These are phyloP conservation scores for Telmatochromis bifrenatus DNA, from an alignment of 2,113 vertebrate genomes.

Conservation along the genomic window DNA sequence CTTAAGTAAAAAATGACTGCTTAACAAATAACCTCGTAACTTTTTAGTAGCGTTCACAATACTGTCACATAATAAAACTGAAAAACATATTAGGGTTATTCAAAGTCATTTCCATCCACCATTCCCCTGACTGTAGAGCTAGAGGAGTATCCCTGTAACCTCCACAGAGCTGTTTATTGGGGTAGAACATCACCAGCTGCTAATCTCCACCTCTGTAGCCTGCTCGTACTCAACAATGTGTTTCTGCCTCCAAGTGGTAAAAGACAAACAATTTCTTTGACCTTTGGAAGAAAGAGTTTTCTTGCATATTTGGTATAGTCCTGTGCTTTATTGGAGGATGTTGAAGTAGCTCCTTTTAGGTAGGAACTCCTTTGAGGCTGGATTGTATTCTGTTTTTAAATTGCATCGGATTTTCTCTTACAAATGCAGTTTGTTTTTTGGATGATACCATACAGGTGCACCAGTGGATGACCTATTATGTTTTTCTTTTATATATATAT, in stretches of 20 bases:
- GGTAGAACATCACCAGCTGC: not conserved
- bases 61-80: not conserved
- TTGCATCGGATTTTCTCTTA: not conserved
- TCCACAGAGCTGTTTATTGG: not conserved
- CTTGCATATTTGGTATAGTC: fast-evolving
- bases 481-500: not conserved
- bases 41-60: not conserved
- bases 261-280: not conserved
- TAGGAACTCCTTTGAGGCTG: not conserved
- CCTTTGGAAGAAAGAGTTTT: fast-evolving
- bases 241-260: not conserved
- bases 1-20: not conserved
- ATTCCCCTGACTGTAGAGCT: fast-evolving
- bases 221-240: fast-evolving
- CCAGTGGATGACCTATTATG: not conserved
- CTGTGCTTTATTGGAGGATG: not conserved
- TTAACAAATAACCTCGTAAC: not conserved
- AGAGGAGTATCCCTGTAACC: not conserved
- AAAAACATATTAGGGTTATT: fast-evolving
- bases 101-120: not conserved
- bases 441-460: not conserved
- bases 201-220: not conserved
- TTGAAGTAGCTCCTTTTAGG: not conserved
- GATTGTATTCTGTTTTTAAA: not conserved
- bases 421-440: not conserved